Percentiles rank a stretch among this genome's conserved stretches.
Evolutionary conservation across 2,888 invertebrate species (phyloP).

Genomic region (Callinectes sapidus): DNA sequence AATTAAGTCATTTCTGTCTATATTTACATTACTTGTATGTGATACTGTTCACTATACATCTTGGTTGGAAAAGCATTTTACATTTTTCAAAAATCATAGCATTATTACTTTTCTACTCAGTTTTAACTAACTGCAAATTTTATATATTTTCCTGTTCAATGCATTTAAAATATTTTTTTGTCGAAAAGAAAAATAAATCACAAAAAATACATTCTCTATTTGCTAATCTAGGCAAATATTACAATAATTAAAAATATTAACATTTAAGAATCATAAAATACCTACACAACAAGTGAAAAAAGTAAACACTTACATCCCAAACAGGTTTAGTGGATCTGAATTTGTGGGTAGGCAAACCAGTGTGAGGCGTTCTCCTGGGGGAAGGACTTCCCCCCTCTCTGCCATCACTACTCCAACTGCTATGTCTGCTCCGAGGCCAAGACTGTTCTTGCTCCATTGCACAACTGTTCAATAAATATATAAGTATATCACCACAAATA

Average conservation of each 20-base stretch:
- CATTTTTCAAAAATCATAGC: no score
- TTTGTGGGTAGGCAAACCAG: constrained; percentile 57
- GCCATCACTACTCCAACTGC: constrained; percentile 24
- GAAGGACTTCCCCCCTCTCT: constrained; percentile 54
- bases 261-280: neutral
- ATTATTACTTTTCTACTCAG: no score
- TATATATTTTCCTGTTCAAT: no score
- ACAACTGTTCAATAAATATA: constrained; percentile 13
- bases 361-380: constrained; percentile 57
- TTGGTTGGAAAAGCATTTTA: no score
- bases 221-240: neutral
- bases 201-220: no score
- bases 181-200: no score
- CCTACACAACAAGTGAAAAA: neutral
- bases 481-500: neutral
- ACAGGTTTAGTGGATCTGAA: constrained; percentile 47
- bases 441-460: constrained; percentile 51
- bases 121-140: no score
- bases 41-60: no score
- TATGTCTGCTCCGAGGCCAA: constrained; percentile 44
- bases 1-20: no score
- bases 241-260: neutral
- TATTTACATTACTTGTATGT: no score
- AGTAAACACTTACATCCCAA: constrained; percentile 54
- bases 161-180: no score